Base-by-base conservation (phyloP, 2,888 invertebrate genomes). In the Sthenelais limicola region DNA sequence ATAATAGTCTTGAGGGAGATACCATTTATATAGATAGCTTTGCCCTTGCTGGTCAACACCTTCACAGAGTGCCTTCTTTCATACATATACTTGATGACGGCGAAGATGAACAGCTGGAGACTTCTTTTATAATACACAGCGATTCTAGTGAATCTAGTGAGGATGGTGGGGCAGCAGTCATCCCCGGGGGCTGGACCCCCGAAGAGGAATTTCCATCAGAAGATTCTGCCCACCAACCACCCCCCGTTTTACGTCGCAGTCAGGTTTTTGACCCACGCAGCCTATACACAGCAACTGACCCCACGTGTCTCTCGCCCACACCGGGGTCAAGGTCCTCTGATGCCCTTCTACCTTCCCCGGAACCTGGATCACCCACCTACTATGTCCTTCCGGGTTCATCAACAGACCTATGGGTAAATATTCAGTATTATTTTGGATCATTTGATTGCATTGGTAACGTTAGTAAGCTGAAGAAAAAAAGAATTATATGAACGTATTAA, bases 1-100 rank as follows among this genome's bases (percentile, higher is more conserved):
- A n/a, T n/a, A n/a, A n/a, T n/a, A n/a, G n/a, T n/a, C n/a, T n/a
- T n/a, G n/a, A n/a, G n/a, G n/a, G n/a, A n/a, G n/a, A n/a, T n/a
- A n/a, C n/a, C n/a, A n/a, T n/a, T n/a, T n/a, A n/a, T n/a, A n/a
- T n/a, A n/a, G n/a, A n/a, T n/a, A n/a, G n/a, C n/a, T n/a, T n/a
- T n/a, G n/a, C n/a, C n/a, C n/a, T n/a, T n/a, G n/a, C n/a, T n/a
- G n/a, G n/a, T n/a, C n/a, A n/a, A n/a, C n/a, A n/a, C n/a, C n/a
- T n/a, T n/a, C 62, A 35, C 24, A 35, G 62, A 12, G 62, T 62
- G 24, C 62, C 62, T 9, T 62, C 62, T 43, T 62, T 62, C 62
- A 24, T 62, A 12, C 62, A 43, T 35, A 18, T 62, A 1, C 38
- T 62, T 15, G 62, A 62, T 24, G 62, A 24, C 9, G 56, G 33